Evolutionary conservation across 2,113 vertebrate species (phyloP), one percentile per base, ranked within the genome.

Genomic region (Callipepla squamata): DNA sequence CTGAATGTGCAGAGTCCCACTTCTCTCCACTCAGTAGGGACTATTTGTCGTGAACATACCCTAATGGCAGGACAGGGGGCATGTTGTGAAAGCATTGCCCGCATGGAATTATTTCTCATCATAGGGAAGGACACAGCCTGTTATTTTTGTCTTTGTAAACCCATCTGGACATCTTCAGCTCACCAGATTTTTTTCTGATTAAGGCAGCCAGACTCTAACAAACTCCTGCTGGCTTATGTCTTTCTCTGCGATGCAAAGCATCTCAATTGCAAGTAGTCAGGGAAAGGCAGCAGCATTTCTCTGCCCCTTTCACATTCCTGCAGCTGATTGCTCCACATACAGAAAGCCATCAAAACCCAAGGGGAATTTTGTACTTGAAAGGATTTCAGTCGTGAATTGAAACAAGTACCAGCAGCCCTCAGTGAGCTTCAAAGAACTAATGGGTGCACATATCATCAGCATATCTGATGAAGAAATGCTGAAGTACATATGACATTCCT

Each of bases 151-250:
- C 75, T 92, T 67, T 77, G 30, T 80, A 89, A 79, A 89, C 47
- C 78, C 80, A 78, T 87, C 70, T 96, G 78, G 72, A 87, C 61
- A 82, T 89, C 80, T 95, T 86, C 62, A 77, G 55, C 50, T 93
- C 57, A 87, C 69, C 65, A 92, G 85, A 83, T 68, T 76, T 85
- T 94, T 70, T 93, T 74, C 47, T 90, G 72, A 94, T 96, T 84
- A 74, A 85, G 78, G 40, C 65, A 90, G 63, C 53, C 90, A 87
- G 78, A 80, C 21, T 76, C 66, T 58, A 72, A 90, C 58, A 87
- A 89, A 86, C 3, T 82, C 74, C 67, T 93, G 78, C 76, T 93
- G 85, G 42, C 26, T 96, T 85, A 70, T 48, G 26, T 90, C 68
- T 92, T 94, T 63, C 36, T 22, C 48, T 51, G 25, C 1, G 3